phyloP scores from a whole-genome alignment of 2,888 invertebrate genomes.

The Apantesis nais region DNA sequence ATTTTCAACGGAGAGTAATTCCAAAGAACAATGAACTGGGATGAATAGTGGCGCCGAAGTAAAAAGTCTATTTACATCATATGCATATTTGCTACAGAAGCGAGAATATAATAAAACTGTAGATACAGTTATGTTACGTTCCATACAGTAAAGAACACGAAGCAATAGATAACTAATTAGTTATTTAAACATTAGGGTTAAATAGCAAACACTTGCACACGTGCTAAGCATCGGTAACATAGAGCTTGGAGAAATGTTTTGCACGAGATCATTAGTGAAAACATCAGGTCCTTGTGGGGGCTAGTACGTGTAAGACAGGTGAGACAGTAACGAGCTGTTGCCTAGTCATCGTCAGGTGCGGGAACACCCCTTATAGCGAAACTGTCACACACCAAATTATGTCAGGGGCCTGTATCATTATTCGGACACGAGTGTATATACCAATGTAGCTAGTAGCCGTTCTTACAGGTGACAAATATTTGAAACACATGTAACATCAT shows the following conservation, averaged over 20 bases:
- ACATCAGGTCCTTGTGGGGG: slow-evolving; percentile 56
- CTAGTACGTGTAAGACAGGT: slow-evolving; percentile 65
- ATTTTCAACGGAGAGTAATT: slow-evolving; percentile 79
- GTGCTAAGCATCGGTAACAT: slow-evolving; percentile 36
- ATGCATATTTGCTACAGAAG: slow-evolving; percentile 71
- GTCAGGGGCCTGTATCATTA: slow-evolving; percentile 77
- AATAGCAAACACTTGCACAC: slow-evolving; percentile 7
- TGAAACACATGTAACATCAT: not conserved
- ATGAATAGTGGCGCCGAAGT: slow-evolving; percentile 78
- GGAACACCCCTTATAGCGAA: slow-evolving; percentile 77
- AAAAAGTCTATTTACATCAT: slow-evolving; percentile 81
- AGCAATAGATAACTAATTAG: slow-evolving; percentile 58
- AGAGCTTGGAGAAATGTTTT: slow-evolving; percentile 33
- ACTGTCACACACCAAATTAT: slow-evolving; percentile 80
- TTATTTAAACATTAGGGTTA: slow-evolving; percentile 33
- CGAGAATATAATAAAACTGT: slow-evolving; percentile 55
- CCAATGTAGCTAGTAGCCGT: not conserved
- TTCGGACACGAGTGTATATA: slow-evolving; percentile 51
- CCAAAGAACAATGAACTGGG: slow-evolving; percentile 80
- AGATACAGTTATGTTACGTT: slow-evolving; percentile 57
- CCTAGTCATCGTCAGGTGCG: slow-evolving; percentile 74
- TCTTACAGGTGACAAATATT: not conserved
- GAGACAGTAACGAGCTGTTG: slow-evolving; percentile 82
- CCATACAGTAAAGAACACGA: slow-evolving; percentile 33
- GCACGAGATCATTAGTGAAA: slow-evolving; percentile 75